phyloP scores from a whole-genome alignment of 1,140 invertebrate species.

The Diachasma alloeum region DNA sequence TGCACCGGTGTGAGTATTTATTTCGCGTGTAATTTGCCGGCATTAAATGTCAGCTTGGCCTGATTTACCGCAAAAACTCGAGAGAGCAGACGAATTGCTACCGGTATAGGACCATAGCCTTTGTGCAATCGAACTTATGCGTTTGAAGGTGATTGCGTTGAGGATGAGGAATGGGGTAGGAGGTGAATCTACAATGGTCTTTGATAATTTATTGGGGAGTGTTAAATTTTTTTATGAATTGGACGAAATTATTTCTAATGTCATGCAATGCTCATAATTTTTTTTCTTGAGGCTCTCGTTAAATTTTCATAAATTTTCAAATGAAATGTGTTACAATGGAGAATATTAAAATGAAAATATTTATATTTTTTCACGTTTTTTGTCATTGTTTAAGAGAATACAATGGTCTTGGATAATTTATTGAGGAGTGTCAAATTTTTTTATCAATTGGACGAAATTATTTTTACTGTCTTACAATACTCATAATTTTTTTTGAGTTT shows the following conservation, averaged over 20 bases:
- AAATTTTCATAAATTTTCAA: too few species aligned
- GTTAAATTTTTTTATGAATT: too few species aligned
- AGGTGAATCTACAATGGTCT: too few species aligned
- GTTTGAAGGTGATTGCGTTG: neutral
- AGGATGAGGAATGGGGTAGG: too few species aligned
- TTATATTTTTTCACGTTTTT: too few species aligned
- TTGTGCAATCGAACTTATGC: neutral
- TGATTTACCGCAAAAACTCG: slow-evolving; percentile 63
- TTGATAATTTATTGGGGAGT: neutral
- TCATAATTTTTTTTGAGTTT: too few species aligned
- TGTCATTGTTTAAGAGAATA: too few species aligned
- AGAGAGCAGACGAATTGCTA: slow-evolving; percentile 39
- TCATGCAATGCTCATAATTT: neutral
- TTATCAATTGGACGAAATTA: neutral
- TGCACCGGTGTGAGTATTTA: slow-evolving; percentile 48
- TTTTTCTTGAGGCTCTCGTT: too few species aligned
- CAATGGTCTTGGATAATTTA: neutral
- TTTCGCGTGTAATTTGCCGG: slow-evolving; percentile 64
- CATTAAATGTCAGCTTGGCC: slow-evolving; percentile 59
- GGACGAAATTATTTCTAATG: neutral
- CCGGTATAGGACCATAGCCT: neutral
- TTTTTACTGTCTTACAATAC: neutral
- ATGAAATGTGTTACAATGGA: too few species aligned
- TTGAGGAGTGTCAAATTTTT: too few species aligned
- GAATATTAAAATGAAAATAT: too few species aligned